These are phyloP conservation scores for Microcaecilia unicolor DNA, from an alignment of 2,797 vertebrate species.

Conservation along the genomic window DNA sequence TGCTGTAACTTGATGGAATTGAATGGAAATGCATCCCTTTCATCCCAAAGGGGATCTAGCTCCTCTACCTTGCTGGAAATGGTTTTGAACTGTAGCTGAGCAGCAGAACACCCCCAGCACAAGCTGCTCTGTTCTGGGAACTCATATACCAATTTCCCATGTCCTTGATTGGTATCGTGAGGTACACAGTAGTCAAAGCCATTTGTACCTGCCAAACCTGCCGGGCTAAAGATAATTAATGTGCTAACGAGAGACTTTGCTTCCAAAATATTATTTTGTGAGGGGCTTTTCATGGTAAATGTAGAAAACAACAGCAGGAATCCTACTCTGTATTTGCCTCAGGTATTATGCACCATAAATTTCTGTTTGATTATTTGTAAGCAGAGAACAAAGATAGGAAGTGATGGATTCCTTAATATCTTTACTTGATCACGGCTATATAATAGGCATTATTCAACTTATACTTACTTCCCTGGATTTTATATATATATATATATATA, in stretches of 20 bases:
- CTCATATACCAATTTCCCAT: constrained; percentile 37
- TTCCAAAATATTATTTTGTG: constrained; percentile 54
- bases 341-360: too few relatives aligned
- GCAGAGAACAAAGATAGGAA: too few relatives aligned
- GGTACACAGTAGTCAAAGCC: constrained; percentile 46
- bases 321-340: constrained; percentile 39
- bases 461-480: too few relatives aligned
- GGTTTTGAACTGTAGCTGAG: constrained; percentile 24
- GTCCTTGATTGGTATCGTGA: constrained; percentile 46
- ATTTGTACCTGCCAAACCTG: constrained; percentile 58
- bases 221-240: constrained; percentile 64
- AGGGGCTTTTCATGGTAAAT: constrained; percentile 55
- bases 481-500: too few relatives aligned
- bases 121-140: constrained; percentile 31
- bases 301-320: constrained; percentile 39
- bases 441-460: too few relatives aligned
- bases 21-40: too few relatives aligned
- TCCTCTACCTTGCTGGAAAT: not conserved
- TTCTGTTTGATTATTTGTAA: too few relatives aligned
- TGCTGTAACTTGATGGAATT: too few relatives aligned
- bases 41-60: too few relatives aligned
- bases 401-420: too few relatives aligned
- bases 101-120: constrained; percentile 21
- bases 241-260: constrained; percentile 59
- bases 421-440: too few relatives aligned